These are phyloP conservation scores for Pocillopora damicornis DNA, from an alignment of 64 coral and sea anemone species.

Conservation along the genomic window DNA sequence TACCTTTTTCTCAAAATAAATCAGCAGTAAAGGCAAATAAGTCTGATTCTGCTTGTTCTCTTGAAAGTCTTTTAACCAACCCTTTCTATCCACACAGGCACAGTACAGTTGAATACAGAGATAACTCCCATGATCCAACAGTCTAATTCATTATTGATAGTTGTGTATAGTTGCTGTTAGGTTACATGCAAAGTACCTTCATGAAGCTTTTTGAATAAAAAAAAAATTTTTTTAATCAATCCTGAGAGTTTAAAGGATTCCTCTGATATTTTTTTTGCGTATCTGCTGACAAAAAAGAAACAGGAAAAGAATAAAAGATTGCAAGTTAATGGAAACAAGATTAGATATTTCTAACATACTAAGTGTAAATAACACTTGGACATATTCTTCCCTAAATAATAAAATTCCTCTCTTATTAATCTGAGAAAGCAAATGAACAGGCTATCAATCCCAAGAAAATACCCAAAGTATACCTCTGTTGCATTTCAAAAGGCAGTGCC, in stretches of 20 bases:
- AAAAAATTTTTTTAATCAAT: slow-evolving; percentile 41
- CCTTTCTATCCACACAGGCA: no score
- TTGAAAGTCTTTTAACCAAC: no score
- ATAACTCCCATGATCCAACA: background rate
- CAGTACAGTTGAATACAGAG: background rate
- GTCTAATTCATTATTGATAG: background rate
- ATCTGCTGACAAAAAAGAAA: slow-evolving; percentile 36
- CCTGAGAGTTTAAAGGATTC: slow-evolving; percentile 44
- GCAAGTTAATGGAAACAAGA: background rate
- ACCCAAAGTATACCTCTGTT: slow-evolving; percentile 20
- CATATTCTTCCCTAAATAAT: no score
- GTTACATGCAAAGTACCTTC: background rate
- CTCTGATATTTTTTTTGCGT: slow-evolving; percentile 57
- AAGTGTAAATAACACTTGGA: no score
- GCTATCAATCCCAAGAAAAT: no score
- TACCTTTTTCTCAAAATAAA: no score
- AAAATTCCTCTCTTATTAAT: no score
- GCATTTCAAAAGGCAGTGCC: background rate
- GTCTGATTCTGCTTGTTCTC: no score
- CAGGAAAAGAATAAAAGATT: background rate
- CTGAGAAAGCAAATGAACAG: no score
- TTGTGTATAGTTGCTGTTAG: no score
- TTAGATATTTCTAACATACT: no score
- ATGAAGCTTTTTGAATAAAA: slow-evolving; percentile 47
- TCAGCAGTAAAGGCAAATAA: no score